Conservation (phyloP, 92 coral and sea anemone species). For the Porites evermanni region DNA sequence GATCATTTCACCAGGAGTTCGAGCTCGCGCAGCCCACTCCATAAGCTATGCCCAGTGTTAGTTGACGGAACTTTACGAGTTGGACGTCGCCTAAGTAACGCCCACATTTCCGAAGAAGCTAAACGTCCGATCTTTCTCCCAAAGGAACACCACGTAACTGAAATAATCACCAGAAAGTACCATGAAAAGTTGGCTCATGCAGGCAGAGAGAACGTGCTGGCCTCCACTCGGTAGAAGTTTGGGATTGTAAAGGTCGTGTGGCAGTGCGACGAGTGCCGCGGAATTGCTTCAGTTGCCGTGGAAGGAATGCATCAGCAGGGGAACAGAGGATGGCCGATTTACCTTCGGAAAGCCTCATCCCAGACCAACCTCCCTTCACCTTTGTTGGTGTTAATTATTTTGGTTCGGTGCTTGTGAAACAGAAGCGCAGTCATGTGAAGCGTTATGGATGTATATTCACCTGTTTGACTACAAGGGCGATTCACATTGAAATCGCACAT, state of each 20-base stretch:
- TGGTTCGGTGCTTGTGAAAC: constrained; percentile 3
- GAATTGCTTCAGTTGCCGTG: constrained; percentile 18
- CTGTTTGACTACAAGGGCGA: too few species aligned
- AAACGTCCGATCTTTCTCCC: too few species aligned
- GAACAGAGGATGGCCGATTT: constrained; percentile 62
- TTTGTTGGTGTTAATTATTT: constrained; percentile 52
- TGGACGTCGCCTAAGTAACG: constrained; percentile 25
- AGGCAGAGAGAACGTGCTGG: constrained; percentile 57
- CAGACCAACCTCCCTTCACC: constrained; percentile 71
- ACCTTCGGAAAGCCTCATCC: constrained; percentile 49
- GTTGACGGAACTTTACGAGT: constrained; percentile 20
- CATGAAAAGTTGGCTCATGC: constrained; percentile 53
- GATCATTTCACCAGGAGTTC: neutral
- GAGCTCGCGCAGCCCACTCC: neutral
- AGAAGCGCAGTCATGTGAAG: constrained; percentile 4
- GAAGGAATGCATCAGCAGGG: constrained; percentile 4
- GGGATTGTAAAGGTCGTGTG: constrained; percentile 56
- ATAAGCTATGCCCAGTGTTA: constrained; percentile 28
- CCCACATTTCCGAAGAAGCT: constrained; percentile 9
- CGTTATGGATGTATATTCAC: too few species aligned
- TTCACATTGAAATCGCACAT: too few species aligned
- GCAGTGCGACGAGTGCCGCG: constrained; percentile 39
- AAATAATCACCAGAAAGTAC: constrained; percentile 53
- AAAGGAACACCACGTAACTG: constrained; percentile 10
- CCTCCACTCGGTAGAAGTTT: constrained; percentile 46